Evolutionary conservation across 2,797 vertebrate genomes (phyloP).

Genomic region (Cyprinodon diabolis): DNA sequence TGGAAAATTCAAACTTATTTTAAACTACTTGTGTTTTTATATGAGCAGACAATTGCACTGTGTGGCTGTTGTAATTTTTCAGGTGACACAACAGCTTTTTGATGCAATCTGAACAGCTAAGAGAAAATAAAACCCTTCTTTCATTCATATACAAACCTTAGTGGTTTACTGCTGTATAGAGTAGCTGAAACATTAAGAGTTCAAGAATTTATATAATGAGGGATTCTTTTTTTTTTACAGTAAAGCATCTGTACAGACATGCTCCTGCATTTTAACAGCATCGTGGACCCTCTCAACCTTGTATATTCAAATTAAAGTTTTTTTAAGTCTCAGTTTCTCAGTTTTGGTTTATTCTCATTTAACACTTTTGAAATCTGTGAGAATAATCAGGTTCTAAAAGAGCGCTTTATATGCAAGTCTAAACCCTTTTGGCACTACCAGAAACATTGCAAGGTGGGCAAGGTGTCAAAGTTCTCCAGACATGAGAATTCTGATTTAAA

Average conservation of each 20-base stretch:
- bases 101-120: not conserved
- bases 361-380: not conserved
- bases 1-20: not conserved
- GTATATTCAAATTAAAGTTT: not conserved
- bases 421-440: not conserved
- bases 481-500: not conserved
- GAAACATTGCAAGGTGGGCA: not conserved
- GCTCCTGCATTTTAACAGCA: constrained; percentile 55
- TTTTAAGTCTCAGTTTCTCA: not conserved
- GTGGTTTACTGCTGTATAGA: constrained; percentile 14
- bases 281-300: constrained; percentile 31
- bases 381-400: constrained; percentile 12
- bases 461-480: constrained; percentile 5
- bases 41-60: no score
- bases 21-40: no score
- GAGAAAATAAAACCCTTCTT: not conserved
- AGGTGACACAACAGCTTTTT: not conserved
- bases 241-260: no score
- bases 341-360: not conserved
- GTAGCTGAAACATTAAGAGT: not conserved
- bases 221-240: not conserved
- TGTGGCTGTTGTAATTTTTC: no score
- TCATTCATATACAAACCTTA: constrained; percentile 24
- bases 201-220: not conserved
- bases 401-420: not conserved